Evolutionary conservation across 2,888 invertebrate species (phyloP).

Genomic region (Endotricha flammealis): DNA sequence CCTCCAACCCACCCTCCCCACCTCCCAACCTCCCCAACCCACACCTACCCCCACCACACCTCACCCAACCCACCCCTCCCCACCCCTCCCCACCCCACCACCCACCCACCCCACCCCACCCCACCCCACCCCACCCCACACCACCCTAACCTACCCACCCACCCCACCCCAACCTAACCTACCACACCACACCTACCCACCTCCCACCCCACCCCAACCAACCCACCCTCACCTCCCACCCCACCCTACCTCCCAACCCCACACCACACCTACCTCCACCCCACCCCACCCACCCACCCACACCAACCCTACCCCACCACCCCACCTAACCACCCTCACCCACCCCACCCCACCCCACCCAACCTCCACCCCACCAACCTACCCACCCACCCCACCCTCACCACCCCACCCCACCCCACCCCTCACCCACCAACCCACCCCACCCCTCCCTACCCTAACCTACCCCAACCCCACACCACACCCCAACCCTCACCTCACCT

Average conservation of each 20-base stretch:
- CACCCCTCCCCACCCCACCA: conserved; percentile 21
- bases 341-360: no score
- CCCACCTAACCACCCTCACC: no score
- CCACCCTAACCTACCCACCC: conserved; percentile 8
- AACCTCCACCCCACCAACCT: no score
- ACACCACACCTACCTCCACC: conserved; percentile 15
- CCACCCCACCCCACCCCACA: no score
- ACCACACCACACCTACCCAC: background rate
- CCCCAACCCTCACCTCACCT: conserved; percentile 12
- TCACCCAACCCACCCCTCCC: conserved; percentile 19
- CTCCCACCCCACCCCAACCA: conserved; percentile 2
- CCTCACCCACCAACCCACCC: conserved; percentile 16
- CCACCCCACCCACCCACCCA: background rate
- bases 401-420: conserved; percentile 6
- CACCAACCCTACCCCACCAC: conserved; percentile 5
- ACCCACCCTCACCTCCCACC: conserved; percentile 7
- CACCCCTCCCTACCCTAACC: no score
- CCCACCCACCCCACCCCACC: conserved; percentile 1
- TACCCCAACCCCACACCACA: conserved; percentile 13
- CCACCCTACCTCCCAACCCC: conserved; percentile 5
- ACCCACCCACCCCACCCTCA: no score
- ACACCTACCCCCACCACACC: conserved; percentile 18
- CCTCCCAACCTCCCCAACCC: conserved; percentile 17
- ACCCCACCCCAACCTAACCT: conserved; percentile 13
- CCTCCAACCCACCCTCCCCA: conserved; percentile 14